These are phyloP conservation scores for Drosophila nigromelanica DNA, from an alignment of 1,140 invertebrate genomes.

Conservation along the genomic window DNA sequence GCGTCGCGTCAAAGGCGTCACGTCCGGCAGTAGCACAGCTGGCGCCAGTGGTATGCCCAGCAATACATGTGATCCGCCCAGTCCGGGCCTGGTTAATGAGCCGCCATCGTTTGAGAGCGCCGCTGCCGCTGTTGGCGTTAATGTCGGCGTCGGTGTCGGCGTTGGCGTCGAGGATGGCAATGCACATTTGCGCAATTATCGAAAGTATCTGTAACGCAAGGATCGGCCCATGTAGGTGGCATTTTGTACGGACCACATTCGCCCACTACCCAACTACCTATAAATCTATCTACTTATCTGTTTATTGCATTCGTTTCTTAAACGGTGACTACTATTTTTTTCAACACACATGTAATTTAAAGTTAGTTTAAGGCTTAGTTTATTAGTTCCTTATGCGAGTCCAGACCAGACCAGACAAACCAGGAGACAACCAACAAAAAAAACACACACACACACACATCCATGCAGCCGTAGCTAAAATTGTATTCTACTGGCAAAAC, in stretches of 20 bases:
- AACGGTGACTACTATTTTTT: conserved; percentile 43
- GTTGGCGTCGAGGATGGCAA: conserved; percentile 69
- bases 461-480: conserved; percentile 36
- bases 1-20: conserved; percentile 59
- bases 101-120: conserved; percentile 82
- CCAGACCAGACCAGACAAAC: conserved; percentile 13
- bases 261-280: conserved; percentile 24
- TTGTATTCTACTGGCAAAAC: conserved; percentile 25
- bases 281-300: conserved; percentile 29
- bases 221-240: conserved; percentile 24
- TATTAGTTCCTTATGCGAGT: conserved; percentile 67
- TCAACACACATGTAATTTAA: conserved; percentile 59
- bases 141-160: conserved; percentile 16
- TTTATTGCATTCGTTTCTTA: conserved; percentile 34
- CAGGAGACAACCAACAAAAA: conserved; percentile 19
- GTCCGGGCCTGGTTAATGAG: conserved; percentile 68
- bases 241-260: conserved; percentile 19
- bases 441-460: conserved; percentile 17
- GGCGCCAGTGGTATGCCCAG: conserved; percentile 32
- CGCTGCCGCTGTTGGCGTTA: conserved; percentile 73
- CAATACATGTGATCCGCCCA: conserved; percentile 67
- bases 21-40: conserved; percentile 1
- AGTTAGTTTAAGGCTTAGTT: conserved; percentile 59
- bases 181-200: conserved; percentile 80
- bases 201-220: conserved; percentile 82